Conservation (phyloP, 2,888 invertebrate genomes). For the Euproctis similis region DNA sequence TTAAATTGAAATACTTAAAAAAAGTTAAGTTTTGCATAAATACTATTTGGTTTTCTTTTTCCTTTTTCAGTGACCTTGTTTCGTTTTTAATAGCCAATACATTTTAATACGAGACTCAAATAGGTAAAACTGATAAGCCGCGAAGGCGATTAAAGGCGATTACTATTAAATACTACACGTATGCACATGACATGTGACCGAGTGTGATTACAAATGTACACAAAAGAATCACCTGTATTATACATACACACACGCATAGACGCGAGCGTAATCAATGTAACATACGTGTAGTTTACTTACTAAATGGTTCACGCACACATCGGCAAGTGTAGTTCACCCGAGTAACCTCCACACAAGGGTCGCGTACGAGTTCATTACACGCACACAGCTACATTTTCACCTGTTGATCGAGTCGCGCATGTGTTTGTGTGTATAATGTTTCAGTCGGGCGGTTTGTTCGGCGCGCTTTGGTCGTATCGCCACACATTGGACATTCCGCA, state of each 20-base stretch:
- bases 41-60: too few relatives aligned
- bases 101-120: slow-evolving; percentile 57
- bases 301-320: slow-evolving; percentile 64
- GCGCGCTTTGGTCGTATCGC: slow-evolving; percentile 64
- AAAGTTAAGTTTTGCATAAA: too few relatives aligned
- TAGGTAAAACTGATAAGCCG: slow-evolving; percentile 58
- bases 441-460: slow-evolving; percentile 66
- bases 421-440: slow-evolving; percentile 54
- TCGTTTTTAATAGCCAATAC: slow-evolving; percentile 34
- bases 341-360: slow-evolving; percentile 65
- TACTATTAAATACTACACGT: slow-evolving; percentile 60
- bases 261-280: slow-evolving; percentile 30
- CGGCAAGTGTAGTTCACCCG: slow-evolving; percentile 38
- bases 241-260: slow-evolving; percentile 42
- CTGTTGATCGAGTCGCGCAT: slow-evolving; percentile 51
- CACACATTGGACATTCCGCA: slow-evolving; percentile 24
- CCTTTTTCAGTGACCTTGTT: too few relatives aligned
- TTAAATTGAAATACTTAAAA: too few relatives aligned
- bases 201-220: slow-evolving; percentile 38
- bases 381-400: slow-evolving; percentile 68
- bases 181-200: slow-evolving; percentile 64
- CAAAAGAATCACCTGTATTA: slow-evolving; percentile 53
- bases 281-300: slow-evolving; percentile 65
- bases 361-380: slow-evolving; percentile 54
- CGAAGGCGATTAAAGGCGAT: slow-evolving; percentile 68